phyloP scores from a whole-genome alignment of 2,888 invertebrate genomes.

The Zonitis immaculata region DNA sequence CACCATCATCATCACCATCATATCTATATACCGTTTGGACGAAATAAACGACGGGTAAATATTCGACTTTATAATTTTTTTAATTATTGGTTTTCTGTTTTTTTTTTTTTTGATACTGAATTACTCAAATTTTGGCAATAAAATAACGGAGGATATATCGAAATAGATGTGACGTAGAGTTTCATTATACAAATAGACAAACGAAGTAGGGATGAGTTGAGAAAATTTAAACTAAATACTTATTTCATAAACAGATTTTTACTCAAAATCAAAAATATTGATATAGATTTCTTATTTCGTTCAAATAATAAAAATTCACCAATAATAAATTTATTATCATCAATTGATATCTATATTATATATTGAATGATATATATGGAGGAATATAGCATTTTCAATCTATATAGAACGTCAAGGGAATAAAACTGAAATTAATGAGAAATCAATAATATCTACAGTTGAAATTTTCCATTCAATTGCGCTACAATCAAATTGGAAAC shows the following conservation, averaged over 20 bases:
- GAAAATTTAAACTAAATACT: no score
- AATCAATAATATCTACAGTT: background rate
- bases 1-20: no score
- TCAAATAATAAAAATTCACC: no score
- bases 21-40: constrained; percentile 40
- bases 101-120: no score
- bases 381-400: background rate
- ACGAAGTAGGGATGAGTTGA: no score
- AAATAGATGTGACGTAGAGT: constrained; percentile 8
- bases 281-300: no score
- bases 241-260: no score
- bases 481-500: background rate
- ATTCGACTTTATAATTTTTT: constrained; percentile 7
- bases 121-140: background rate
- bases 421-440: constrained; percentile 1
- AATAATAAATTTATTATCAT: no score
- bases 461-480: constrained; percentile 1
- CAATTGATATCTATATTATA: no score
- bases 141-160: constrained; percentile 7
- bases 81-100: background rate
- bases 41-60: constrained; percentile 37
- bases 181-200: no score
- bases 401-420: background rate
- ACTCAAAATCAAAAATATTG: no score
- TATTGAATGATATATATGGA: no score